A percentile compares a stretch with the other conserved stretches of the same genome.
Evolutionary conservation across 2,888 invertebrate species (phyloP).

Genomic region (Drosophila rellima): DNA sequence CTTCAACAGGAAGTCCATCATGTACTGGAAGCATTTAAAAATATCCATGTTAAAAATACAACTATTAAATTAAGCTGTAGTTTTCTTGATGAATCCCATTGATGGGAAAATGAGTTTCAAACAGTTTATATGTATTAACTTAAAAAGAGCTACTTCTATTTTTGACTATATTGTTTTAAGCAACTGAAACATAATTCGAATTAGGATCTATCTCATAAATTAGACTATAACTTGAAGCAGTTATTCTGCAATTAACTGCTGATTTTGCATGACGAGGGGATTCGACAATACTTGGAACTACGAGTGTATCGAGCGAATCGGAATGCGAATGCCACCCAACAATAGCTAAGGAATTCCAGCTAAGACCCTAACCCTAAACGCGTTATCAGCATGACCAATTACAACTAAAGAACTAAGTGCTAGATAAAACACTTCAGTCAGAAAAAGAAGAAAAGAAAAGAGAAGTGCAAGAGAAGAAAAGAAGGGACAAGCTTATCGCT

Average conservation of each 20-base stretch:
- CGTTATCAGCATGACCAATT: constrained; percentile 78
- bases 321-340: constrained; percentile 70
- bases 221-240: not conserved
- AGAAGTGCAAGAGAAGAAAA: not conserved
- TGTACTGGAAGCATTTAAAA: constrained; percentile 10
- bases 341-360: not conserved
- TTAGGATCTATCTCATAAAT: no score
- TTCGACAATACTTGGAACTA: constrained; percentile 22
- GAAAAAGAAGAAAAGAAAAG: constrained; percentile 6
- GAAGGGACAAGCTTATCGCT: constrained; percentile 43
- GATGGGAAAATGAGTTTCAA: not conserved
- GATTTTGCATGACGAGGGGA: constrained; percentile 1
- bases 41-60: not conserved
- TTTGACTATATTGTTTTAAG: not conserved
- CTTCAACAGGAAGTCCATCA: constrained; percentile 15
- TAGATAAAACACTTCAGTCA: constrained; percentile 72
- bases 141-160: not conserved
- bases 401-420: constrained; percentile 62
- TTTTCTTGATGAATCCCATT: not conserved
- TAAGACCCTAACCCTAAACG: constrained; percentile 29
- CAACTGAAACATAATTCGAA: no score
- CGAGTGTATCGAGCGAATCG: constrained; percentile 20
- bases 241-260: not conserved
- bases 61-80: not conserved
- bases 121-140: no score